A percentile compares a stretch with the other conserved stretches of the same genome.
These are phyloP conservation scores for Macrophya alboannulata DNA, from an alignment of 2,888 invertebrate species.

Conservation along the genomic window DNA sequence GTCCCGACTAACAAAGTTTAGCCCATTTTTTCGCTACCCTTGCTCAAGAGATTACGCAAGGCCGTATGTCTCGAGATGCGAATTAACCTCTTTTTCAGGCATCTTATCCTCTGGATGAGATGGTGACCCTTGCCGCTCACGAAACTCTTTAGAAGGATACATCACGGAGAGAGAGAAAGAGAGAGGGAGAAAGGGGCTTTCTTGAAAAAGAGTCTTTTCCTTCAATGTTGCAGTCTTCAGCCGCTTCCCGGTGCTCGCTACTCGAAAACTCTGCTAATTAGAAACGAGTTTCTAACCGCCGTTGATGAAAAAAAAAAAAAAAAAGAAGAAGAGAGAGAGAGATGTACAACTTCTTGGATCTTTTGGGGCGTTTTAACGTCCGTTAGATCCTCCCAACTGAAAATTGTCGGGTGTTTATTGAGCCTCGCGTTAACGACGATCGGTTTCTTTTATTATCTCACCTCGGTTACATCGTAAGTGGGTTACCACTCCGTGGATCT, in stretches of 20 bases:
- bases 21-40: constrained; percentile 43
- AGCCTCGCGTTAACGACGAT: constrained; percentile 30
- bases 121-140: neutral
- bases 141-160: neutral
- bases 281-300: constrained; percentile 6
- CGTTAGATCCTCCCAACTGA: neutral
- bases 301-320: neutral
- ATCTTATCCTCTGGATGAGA: constrained; percentile 36
- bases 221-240: constrained; percentile 5
- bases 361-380: constrained; percentile 18
- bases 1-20: constrained; percentile 40
- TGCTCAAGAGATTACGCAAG: constrained; percentile 37
- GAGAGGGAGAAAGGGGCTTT: neutral
- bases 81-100: constrained; percentile 50
- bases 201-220: neutral
- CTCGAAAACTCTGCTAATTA: constrained; percentile 21
- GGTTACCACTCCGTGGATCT: neutral
- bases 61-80: constrained; percentile 34
- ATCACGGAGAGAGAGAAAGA: too few species aligned
- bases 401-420: constrained; percentile 3
- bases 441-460: constrained; percentile 21
- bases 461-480: constrained; percentile 1
- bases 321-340: too few species aligned
- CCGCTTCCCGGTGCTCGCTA: neutral
- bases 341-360: neutral